phyloP scores from a whole-genome alignment of 2,888 invertebrate species.

The Chrysolina haemoptera region DNA sequence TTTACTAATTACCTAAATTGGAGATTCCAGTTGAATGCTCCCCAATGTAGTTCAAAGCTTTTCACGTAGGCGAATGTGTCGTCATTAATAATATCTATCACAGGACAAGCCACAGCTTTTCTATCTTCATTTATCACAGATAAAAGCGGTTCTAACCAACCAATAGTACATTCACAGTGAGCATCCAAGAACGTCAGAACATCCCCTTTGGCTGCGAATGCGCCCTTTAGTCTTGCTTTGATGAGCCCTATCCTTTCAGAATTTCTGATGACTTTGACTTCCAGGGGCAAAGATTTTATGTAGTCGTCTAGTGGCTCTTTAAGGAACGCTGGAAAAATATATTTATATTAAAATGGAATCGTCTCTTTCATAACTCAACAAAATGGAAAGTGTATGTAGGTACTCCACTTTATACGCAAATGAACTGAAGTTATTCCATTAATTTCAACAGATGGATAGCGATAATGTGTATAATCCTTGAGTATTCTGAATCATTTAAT shows the following conservation, averaged over 20 bases:
- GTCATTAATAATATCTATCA: constrained; percentile 95
- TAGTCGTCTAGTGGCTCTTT: constrained; percentile 79
- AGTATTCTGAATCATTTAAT: too few species aligned
- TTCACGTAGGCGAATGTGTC: constrained; percentile 96
- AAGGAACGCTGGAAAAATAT: constrained; percentile 73
- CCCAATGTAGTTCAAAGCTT: constrained; percentile 97
- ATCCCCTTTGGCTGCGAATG: constrained; percentile 79
- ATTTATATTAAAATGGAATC: too few species aligned
- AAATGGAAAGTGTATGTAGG: too few species aligned
- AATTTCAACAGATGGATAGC: too few species aligned
- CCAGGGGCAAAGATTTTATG: constrained; percentile 75
- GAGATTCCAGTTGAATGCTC: constrained; percentile 98
- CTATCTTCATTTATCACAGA: constrained; percentile 74
- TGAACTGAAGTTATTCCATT: too few species aligned
- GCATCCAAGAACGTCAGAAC: constrained; percentile 93
- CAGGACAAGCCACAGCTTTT: constrained; percentile 83
- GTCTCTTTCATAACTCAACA: too few species aligned
- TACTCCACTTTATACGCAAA: too few species aligned
- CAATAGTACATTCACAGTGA: constrained; percentile 91
- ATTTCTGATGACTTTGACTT: constrained; percentile 78
- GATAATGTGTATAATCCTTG: too few species aligned
- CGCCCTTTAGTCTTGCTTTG: constrained; percentile 86
- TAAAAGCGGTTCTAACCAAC: constrained; percentile 76
- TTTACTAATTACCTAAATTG: constrained; percentile 81
- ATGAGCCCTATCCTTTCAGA: constrained; percentile 83